Percentiles rank a stretch among this genome's conserved stretches.
These are phyloP conservation scores for Pterostichus madidus DNA, from an alignment of 2,888 invertebrate genomes.

Conservation along the genomic window DNA sequence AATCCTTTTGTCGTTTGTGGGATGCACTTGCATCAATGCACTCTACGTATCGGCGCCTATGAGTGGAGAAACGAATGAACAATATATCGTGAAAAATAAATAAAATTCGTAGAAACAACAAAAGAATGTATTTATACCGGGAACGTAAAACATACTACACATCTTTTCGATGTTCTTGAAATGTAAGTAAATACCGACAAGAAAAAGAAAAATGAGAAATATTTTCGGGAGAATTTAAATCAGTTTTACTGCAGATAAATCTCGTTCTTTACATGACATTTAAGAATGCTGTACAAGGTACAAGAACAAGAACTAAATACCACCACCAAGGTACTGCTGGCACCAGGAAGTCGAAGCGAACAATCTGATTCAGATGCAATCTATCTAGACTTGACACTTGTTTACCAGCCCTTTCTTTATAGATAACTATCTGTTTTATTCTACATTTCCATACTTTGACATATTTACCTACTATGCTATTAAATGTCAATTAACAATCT, in stretches of 20 bases:
- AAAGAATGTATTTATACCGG: too few relatives aligned
- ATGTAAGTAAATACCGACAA: too few relatives aligned
- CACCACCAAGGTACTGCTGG: neutral
- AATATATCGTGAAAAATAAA: too few relatives aligned
- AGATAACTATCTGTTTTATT: constrained; percentile 12
- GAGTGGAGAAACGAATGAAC: too few relatives aligned
- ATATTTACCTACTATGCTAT: neutral
- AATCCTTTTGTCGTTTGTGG: too few relatives aligned
- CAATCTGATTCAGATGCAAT: constrained; percentile 19
- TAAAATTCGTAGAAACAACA: too few relatives aligned
- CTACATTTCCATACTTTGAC: neutral
- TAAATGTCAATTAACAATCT: too few relatives aligned
- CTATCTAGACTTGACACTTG: constrained; percentile 26
- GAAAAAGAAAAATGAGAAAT: neutral
- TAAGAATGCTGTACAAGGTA: constrained; percentile 11
- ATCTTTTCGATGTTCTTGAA: too few relatives aligned
- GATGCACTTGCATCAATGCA: too few relatives aligned
- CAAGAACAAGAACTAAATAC: neutral
- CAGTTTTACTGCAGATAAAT: neutral
- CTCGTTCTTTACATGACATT: constrained; percentile 22
- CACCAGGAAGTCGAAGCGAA: constrained; percentile 10
- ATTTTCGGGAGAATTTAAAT: constrained; percentile 34
- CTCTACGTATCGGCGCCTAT: too few relatives aligned
- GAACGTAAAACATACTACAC: too few relatives aligned
- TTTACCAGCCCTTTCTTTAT: constrained; percentile 20